Evolutionary conservation across 2,797 vertebrate species (phyloP).

Genomic region (Thamnophis elegans): DNA sequence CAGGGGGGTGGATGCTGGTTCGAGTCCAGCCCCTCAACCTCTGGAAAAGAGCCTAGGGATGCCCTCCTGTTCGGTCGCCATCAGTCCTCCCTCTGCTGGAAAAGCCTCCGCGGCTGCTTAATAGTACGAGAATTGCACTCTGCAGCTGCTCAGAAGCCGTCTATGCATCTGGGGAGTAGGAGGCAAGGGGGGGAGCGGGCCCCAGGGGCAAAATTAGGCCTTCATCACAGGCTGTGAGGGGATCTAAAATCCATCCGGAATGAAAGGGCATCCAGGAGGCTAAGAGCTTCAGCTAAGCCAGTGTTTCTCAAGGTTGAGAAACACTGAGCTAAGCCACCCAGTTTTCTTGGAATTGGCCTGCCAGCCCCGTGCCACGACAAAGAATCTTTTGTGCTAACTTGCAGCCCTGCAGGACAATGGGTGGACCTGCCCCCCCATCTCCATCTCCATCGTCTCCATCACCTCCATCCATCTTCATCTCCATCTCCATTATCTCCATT

Average conservation of each 20-base stretch:
- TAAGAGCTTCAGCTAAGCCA: not conserved
- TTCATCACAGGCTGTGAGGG: not conserved
- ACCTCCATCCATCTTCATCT: no score
- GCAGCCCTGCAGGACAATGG: not conserved
- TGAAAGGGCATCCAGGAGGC: not conserved
- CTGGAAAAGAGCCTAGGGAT: not conserved
- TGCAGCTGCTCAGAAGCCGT: not conserved
- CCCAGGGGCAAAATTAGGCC: not conserved
- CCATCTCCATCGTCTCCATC: not conserved
- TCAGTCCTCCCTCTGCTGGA: not conserved
- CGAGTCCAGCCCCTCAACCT: not conserved
- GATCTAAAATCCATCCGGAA: not conserved
- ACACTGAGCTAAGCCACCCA: not conserved
- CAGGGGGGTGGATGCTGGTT: not conserved
- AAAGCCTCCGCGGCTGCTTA: not conserved
- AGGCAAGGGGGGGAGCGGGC: not conserved
- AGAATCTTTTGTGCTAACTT: not conserved
- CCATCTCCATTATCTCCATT: no score
- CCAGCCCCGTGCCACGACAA: not conserved
- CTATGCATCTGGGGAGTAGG: not conserved
- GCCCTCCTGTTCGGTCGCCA: not conserved
- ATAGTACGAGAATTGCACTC: not conserved
- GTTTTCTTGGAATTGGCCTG: not conserved
- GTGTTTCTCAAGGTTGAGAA: no score
- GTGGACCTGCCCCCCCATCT: not conserved